Conservation (phyloP, 1,140 invertebrate species). For the Eufriesea mexicana region DNA sequence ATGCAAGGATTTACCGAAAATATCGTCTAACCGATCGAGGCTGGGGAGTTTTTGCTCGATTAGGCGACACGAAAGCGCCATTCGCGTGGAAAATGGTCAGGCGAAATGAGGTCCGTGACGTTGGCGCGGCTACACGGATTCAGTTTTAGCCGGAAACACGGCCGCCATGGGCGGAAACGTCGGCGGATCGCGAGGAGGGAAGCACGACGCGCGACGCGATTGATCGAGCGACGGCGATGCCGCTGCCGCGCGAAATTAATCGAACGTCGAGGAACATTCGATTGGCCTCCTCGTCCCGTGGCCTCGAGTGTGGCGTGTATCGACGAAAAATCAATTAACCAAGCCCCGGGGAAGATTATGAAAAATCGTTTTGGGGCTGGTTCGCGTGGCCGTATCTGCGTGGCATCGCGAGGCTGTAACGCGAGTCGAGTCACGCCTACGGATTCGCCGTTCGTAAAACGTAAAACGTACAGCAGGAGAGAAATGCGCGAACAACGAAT, state of each 20-base stretch:
- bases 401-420: slow-evolving; percentile 35
- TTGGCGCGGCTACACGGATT: slow-evolving; percentile 17
- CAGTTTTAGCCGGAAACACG: slow-evolving; percentile 35
- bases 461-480: background rate
- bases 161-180: slow-evolving; percentile 3
- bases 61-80: slow-evolving; percentile 38
- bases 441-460: background rate
- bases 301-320: background rate
- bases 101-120: slow-evolving; percentile 26
- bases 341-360: slow-evolving; percentile 9
- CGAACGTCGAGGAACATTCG: background rate
- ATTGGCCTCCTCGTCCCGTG: background rate
- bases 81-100: slow-evolving; percentile 32
- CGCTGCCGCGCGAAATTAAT: slow-evolving; percentile 4
- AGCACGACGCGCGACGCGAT: slow-evolving; percentile 13
- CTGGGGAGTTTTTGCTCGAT: slow-evolving; percentile 4
- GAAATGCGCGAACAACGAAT: background rate
- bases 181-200: slow-evolving; percentile 16
- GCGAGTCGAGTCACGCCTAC: slow-evolving; percentile 37
- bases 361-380: slow-evolving; percentile 26
- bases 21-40: slow-evolving; percentile 14
- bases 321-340: slow-evolving; percentile 36
- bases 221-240: slow-evolving; percentile 40
- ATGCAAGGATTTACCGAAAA: slow-evolving; percentile 5
- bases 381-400: slow-evolving; percentile 5